Conservation (phyloP, 1,140 invertebrate species). For the Eumeta japonica region DNA sequence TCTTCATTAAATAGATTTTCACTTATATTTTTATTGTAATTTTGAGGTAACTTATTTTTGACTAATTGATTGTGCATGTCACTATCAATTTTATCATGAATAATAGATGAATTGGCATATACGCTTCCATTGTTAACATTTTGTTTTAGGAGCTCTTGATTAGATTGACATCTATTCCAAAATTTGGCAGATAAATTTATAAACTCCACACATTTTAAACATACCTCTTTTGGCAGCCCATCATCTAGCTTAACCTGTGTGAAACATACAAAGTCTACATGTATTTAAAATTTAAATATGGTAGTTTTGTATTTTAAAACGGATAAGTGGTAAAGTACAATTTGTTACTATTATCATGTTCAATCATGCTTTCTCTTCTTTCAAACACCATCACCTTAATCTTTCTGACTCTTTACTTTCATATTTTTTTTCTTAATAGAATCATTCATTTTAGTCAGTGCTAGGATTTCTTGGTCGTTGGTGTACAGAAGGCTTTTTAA, state of each 20-base stretch:
- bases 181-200: constrained; percentile 37
- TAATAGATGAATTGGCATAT: constrained; percentile 14
- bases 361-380: too few relatives aligned
- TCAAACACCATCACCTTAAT: too few relatives aligned
- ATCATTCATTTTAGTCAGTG: too few relatives aligned
- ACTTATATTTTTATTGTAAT: constrained; percentile 21
- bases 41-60: constrained; percentile 29
- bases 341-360: too few relatives aligned
- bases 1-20: constrained; percentile 5
- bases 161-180: constrained; percentile 29
- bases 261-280: too few relatives aligned
- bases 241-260: constrained; percentile 36
- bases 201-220: constrained; percentile 27
- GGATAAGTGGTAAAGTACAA: too few relatives aligned
- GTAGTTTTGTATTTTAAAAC: too few relatives aligned
- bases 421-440: too few relatives aligned
- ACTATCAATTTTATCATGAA: constrained; percentile 12
- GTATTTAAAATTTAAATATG: too few relatives aligned
- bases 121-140: constrained; percentile 14
- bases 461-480: too few relatives aligned
- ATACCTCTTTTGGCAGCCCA: constrained; percentile 31
- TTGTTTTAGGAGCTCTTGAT: constrained; percentile 18
- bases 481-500: too few relatives aligned
- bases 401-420: too few relatives aligned
- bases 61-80: constrained; percentile 22